phyloP scores from a whole-genome alignment of 2,113 vertebrate species.

The Polyodon spathula region DNA sequence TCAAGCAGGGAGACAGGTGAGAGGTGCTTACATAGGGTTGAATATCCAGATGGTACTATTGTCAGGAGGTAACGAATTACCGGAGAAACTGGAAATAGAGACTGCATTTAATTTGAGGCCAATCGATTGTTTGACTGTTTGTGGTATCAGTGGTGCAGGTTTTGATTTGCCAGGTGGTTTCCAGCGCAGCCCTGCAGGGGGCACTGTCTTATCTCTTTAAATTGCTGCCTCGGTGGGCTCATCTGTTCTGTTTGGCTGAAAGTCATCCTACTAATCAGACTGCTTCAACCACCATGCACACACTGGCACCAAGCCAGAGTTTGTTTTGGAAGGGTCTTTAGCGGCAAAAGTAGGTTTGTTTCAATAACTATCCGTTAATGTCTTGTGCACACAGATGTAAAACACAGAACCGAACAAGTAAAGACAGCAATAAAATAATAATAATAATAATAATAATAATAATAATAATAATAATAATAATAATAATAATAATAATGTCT shows the following conservation, averaged over 20 bases:
- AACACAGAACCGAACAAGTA: slow-evolving; percentile 33
- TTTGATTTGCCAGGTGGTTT: slow-evolving; percentile 40
- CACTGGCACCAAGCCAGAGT: slow-evolving; percentile 62
- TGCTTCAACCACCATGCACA: slow-evolving; percentile 58
- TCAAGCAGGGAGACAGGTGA: slow-evolving; percentile 35
- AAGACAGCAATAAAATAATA: slow-evolving; percentile 16
- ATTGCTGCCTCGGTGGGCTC: slow-evolving; percentile 52
- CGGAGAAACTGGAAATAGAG: slow-evolving; percentile 55
- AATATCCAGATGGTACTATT: slow-evolving; percentile 54
- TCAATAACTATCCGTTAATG: slow-evolving; percentile 46
- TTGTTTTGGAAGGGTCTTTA: slow-evolving; percentile 46
- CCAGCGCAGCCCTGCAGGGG: slow-evolving; percentile 33
- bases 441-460: no score
- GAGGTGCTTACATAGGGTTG: slow-evolving; percentile 30
- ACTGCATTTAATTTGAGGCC: slow-evolving; percentile 72
- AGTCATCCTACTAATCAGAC: slow-evolving; percentile 54
- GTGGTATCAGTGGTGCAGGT: slow-evolving; percentile 58
- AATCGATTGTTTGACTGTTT: slow-evolving; percentile 67
- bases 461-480: no score
- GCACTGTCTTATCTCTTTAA: slow-evolving; percentile 61
- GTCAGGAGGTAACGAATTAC: slow-evolving; percentile 58
- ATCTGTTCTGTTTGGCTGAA: slow-evolving; percentile 64
- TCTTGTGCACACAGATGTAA: slow-evolving; percentile 34
- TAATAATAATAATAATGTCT: no score
- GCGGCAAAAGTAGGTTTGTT: slow-evolving; percentile 47